These are phyloP conservation scores for Umimayanthus kanabou DNA, from an alignment of 92 coral and sea anemone species.

Conservation along the genomic window DNA sequence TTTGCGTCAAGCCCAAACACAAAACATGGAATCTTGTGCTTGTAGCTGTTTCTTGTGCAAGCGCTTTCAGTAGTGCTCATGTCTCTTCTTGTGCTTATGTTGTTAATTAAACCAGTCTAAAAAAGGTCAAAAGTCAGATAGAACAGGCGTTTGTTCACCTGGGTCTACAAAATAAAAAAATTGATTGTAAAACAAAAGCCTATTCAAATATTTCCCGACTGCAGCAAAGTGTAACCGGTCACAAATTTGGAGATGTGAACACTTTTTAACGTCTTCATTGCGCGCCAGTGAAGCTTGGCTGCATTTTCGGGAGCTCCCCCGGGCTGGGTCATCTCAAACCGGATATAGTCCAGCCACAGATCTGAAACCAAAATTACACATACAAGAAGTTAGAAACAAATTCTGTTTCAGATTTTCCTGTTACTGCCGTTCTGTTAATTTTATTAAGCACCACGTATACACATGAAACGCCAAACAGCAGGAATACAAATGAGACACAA, in stretches of 20 bases:
- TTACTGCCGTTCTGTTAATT: not conserved
- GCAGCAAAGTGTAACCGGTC: slow-evolving; percentile 77
- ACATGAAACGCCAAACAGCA: too few relatives aligned
- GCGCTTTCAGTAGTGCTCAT: not conserved
- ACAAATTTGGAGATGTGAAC: slow-evolving; percentile 73
- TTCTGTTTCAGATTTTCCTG: not conserved
- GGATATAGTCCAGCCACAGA: slow-evolving; percentile 89
- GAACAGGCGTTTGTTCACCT: not conserved
- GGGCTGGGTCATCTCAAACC: slow-evolving; percentile 68
- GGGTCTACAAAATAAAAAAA: not conserved
- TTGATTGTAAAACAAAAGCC: not conserved
- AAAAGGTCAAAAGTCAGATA: not conserved
- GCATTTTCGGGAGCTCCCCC: slow-evolving; percentile 61
- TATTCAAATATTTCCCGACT: slow-evolving; percentile 57
- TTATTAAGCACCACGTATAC: not conserved
- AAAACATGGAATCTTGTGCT: not conserved
- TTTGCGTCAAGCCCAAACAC: not conserved
- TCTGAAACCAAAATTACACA: slow-evolving; percentile 49
- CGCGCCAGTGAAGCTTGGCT: slow-evolving; percentile 93
- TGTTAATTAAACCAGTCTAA: not conserved
- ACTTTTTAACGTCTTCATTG: slow-evolving; percentile 78
- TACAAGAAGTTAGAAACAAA: not conserved
- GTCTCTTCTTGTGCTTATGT: not conserved
- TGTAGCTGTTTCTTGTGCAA: not conserved
- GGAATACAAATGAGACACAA: too few relatives aligned